Conservation (phyloP, 92 coral and sea anemone genomes). For the Muricea muricata region DNA sequence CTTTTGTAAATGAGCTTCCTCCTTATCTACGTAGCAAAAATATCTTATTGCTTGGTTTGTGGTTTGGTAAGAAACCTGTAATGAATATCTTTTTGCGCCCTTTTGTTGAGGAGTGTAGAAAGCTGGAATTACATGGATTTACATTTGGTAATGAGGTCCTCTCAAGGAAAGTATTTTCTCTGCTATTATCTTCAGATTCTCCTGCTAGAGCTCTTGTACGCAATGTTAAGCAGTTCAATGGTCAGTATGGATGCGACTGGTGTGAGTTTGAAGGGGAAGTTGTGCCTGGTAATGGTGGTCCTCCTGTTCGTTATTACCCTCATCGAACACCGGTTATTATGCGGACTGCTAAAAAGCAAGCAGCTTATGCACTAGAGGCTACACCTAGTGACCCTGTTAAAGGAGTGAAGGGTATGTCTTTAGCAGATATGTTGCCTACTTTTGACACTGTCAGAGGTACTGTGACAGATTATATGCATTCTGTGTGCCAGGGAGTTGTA, state of each 20-base stretch:
- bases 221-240: too few species aligned
- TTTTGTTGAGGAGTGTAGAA: constrained; percentile 5
- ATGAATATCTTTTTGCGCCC: constrained; percentile 7
- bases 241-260: too few species aligned
- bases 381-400: background rate
- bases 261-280: too few species aligned
- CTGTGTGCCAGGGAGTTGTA: too few species aligned
- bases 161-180: constrained; percentile 10
- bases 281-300: constrained; percentile 15
- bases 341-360: constrained; percentile 13
- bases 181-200: constrained; percentile 20
- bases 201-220: constrained; percentile 15
- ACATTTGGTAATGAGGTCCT: background rate
- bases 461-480: too few species aligned
- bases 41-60: too few species aligned
- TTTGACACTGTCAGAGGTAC: too few species aligned
- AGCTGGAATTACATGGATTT: constrained; percentile 5
- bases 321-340: background rate
- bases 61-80: constrained; percentile 5
- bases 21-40: background rate
- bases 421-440: background rate
- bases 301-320: too few species aligned
- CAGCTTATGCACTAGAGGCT: background rate
- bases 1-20: background rate
- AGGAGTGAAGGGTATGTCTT: background rate